Percentiles rank a stretch among this genome's conserved stretches.
Conservation (phyloP, 2,888 invertebrate genomes). For the Apodemia duryi region DNA sequence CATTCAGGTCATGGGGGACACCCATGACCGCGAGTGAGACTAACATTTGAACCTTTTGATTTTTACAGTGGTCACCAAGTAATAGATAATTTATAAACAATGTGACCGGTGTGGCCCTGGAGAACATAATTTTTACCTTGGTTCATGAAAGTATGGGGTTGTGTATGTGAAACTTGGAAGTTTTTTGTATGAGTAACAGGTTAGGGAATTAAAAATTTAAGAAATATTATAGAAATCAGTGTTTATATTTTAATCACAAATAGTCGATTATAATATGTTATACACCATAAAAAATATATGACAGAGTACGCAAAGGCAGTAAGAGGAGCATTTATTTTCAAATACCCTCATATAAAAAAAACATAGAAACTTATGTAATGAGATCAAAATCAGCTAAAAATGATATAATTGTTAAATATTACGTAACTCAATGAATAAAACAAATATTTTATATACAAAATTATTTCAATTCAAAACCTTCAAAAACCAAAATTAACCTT, state of each 20-base stretch:
- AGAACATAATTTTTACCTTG: background rate
- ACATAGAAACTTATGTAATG: no score
- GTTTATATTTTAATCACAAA: conserved; percentile 2
- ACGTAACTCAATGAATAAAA: background rate
- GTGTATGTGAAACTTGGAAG: background rate
- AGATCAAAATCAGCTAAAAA: background rate
- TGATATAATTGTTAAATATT: background rate
- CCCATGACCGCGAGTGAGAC: background rate
- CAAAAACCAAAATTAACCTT: background rate
- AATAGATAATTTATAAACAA: background rate
- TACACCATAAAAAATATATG: no score
- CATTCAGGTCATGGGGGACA: no score
- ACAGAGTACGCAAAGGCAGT: no score
- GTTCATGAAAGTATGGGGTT: no score
- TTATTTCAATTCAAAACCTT: background rate
- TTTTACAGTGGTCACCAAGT: background rate
- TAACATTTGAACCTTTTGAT: background rate
- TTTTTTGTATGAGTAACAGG: background rate
- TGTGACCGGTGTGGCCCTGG: background rate
- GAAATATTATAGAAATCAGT: background rate
- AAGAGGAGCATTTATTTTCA: no score
- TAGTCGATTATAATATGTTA: background rate
- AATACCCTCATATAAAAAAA: no score
- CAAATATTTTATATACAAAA: background rate
- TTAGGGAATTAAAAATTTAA: conserved; percentile 4